phyloP scores from a whole-genome alignment of 1,140 invertebrate species.

The Stegodyphus dumicola region DNA sequence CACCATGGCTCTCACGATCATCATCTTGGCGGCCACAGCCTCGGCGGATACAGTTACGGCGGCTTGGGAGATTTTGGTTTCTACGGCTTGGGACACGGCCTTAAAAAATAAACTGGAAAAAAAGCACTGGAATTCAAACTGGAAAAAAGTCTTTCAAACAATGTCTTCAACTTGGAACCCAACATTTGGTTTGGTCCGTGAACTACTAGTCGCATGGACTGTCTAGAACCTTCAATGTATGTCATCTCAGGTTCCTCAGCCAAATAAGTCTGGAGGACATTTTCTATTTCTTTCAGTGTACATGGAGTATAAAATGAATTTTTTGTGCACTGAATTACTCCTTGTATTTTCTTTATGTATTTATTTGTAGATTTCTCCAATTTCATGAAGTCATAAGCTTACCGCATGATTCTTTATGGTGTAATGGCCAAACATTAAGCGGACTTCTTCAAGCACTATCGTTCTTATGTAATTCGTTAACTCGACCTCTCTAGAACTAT shows the following conservation, averaged over 20 bases:
- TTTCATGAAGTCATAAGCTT: too few species aligned
- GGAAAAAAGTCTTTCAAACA: not conserved
- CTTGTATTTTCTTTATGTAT: not conserved
- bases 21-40: not conserved
- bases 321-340: not conserved
- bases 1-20: slow-evolving; percentile 3
- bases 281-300: not conserved
- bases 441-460: too few species aligned
- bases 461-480: too few species aligned
- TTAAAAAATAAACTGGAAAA: slow-evolving; percentile 17
- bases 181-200: too few species aligned
- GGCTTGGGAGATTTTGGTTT: slow-evolving; percentile 24
- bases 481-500: too few species aligned
- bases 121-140: not conserved
- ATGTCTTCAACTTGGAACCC: too few species aligned
- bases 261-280: too few species aligned
- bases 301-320: not conserved
- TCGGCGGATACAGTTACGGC: slow-evolving; percentile 43
- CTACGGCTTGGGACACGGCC: slow-evolving; percentile 25
- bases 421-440: too few species aligned
- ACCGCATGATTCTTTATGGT: too few species aligned
- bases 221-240: too few species aligned
- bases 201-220: too few species aligned
- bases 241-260: too few species aligned
- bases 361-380: not conserved